These are phyloP conservation scores for Collichthys lucidus DNA, from an alignment of 2,113 vertebrate species.

Conservation along the genomic window DNA sequence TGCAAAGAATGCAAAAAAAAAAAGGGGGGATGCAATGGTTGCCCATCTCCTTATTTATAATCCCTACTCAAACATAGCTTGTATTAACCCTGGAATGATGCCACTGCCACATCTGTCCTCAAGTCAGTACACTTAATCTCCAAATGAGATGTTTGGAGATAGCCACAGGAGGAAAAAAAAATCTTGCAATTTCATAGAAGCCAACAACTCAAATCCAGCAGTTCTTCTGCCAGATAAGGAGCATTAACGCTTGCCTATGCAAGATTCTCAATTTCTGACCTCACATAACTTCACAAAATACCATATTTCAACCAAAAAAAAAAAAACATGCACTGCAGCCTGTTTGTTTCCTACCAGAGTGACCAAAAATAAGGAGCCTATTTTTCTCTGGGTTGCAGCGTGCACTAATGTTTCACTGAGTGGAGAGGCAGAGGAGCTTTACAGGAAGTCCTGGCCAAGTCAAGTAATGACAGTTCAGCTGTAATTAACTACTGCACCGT, in stretches of 20 bases:
- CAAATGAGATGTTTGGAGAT: slow-evolving; percentile 40
- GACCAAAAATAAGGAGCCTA: slow-evolving; percentile 3
- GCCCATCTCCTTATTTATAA: slow-evolving; percentile 20
- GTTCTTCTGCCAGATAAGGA: background rate
- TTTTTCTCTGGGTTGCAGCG: background rate
- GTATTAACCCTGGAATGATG: background rate
- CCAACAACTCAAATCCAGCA: background rate
- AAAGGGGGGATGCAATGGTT: slow-evolving; percentile 39
- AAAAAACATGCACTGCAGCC: background rate
- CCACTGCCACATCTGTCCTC: background rate
- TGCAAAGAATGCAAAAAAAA: slow-evolving; percentile 66
- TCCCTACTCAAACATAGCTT: background rate
- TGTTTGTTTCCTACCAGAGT: background rate
- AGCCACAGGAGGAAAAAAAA: slow-evolving; percentile 16
- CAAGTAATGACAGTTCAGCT: slow-evolving; percentile 51
- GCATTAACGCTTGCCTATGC: background rate
- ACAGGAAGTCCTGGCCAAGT: slow-evolving; percentile 51
- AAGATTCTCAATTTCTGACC: slow-evolving; percentile 12
- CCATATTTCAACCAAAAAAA: slow-evolving; percentile 8
- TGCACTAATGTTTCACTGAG: slow-evolving; percentile 39
- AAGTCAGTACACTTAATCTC: slow-evolving; percentile 30
- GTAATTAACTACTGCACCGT: slow-evolving; percentile 38
- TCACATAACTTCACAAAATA: slow-evolving; percentile 8
- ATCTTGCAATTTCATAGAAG: background rate
- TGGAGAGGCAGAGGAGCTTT: slow-evolving; percentile 25